Percentiles rank a stretch among this genome's conserved stretches.
Evolutionary conservation across 2,888 invertebrate species (phyloP).

Genomic region (Chirona hameri): DNA sequence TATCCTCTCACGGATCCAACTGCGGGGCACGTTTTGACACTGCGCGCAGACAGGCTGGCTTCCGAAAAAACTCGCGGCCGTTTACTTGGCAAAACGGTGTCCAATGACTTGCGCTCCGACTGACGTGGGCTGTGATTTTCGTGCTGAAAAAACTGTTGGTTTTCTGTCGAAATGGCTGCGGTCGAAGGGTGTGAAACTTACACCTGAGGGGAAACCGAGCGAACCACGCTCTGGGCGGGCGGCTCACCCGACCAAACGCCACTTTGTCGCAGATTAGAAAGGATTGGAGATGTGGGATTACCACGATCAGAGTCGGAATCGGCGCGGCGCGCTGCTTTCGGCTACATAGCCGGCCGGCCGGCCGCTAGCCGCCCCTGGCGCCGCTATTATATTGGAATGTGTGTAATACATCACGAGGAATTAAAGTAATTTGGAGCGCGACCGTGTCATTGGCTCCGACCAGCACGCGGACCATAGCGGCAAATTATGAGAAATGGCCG

Average conservation of each 20-base stretch:
- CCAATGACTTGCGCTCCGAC: neutral
- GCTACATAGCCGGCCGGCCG: neutral
- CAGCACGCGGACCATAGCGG: neutral
- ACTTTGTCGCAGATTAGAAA: neutral
- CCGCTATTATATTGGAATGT: neutral
- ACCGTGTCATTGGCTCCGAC: slow-evolving; percentile 2
- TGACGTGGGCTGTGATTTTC: neutral
- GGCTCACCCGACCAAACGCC: neutral
- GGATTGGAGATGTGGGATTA: neutral
- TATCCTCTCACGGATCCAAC: neutral
- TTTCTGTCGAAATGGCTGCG: neutral
- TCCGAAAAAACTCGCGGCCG: neutral
- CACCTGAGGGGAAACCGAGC: neutral
- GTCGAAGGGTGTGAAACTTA: neutral
- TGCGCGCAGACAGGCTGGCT: neutral
- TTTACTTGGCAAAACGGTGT: neutral
- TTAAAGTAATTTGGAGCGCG: slow-evolving; percentile 24
- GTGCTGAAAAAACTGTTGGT: neutral
- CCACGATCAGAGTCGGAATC: neutral
- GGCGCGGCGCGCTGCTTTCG: neutral
- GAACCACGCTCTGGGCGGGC: neutral
- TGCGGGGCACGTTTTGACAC: neutral
- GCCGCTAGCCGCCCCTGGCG: neutral
- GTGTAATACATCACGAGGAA: slow-evolving; percentile 23
- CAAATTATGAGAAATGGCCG: slow-evolving; percentile 8